Base-by-base conservation (phyloP, 1,140 invertebrate genomes). In the Octopus sinensis region DNA sequence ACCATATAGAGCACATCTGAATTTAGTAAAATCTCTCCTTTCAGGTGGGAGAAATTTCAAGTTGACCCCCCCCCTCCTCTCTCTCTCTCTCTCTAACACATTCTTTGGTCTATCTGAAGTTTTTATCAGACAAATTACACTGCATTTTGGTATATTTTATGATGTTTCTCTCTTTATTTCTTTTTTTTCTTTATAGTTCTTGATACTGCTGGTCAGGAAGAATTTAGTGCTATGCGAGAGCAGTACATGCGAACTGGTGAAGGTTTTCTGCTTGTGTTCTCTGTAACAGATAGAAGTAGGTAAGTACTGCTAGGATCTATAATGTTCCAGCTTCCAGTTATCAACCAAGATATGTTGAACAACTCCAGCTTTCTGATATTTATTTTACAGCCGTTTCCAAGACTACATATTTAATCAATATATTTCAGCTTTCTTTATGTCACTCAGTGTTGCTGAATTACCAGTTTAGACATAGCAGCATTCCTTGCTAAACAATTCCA, bases 171-270 rank as follows among this genome's bases (percentile, higher is more conserved):
- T 52, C 17, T 17, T 51, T 23, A 0, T 73, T 7, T 71, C 5
- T 71, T 4, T 73, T n/a, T 73, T 73, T 79, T 76, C 78, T 23
- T 85, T 84, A 23, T 79, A 88, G 91, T 99, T 90, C 91, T 98
- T 86, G 97, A 99, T 90, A 99, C 98, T 53, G 98, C 98, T 23
- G 98, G 98, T 0, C 98, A 99, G 90, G 97, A 99, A 90, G 97
- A 99, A 91, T 99, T 98, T 90, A 95, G 95, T 91, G 96, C 96
- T 30, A 97, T 97, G 96, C 92, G 96, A 84, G 97, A 96, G 90
- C 96, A 97, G 91, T 97, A 97, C 89, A 97, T 97, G 95, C 92
- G 96, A 84, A 91, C 91, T 76, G 91, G 91, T 7, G 91, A 92
- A 84, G 91, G 90, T 3, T 91, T 92, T 83, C 84, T 92, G 4